Percentiles rank a stretch among this genome's conserved stretches.
phyloP scores from a whole-genome alignment of 1,140 invertebrate species.

The Zaprionus ornatus region DNA sequence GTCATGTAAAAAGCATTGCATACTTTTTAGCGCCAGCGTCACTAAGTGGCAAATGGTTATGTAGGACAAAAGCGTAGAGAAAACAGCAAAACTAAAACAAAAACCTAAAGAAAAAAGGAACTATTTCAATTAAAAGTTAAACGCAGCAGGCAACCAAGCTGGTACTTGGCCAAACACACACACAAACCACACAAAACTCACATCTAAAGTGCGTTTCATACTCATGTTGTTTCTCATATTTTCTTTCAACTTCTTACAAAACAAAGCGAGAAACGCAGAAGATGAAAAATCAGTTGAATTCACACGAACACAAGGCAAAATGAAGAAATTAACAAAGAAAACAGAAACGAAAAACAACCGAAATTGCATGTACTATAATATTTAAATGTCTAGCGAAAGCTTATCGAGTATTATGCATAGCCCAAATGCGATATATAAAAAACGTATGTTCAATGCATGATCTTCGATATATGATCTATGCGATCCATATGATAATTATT shows the following conservation, averaged over 20 bases:
- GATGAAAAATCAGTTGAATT: not conserved
- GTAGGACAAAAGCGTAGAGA: not conserved
- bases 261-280: slow-evolving; percentile 1
- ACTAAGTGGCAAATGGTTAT: slow-evolving; percentile 16
- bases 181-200: slow-evolving; percentile 9
- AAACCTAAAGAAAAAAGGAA: not conserved
- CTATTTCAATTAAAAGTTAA: slow-evolving; percentile 26
- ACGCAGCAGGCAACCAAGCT: slow-evolving; percentile 56
- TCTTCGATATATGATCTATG: not conserved
- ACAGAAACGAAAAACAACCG: slow-evolving; percentile 9
- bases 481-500: not conserved
- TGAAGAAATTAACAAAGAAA: not conserved
- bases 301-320: slow-evolving; percentile 9
- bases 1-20: slow-evolving; percentile 35
- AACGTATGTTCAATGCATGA: not conserved
- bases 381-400: slow-evolving; percentile 28
- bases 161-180: slow-evolving; percentile 59
- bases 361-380: slow-evolving; percentile 22
- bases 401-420: slow-evolving; percentile 1
- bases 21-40: slow-evolving; percentile 37
- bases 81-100: slow-evolving; percentile 5
- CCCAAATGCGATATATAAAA: not conserved
- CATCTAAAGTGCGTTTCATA: slow-evolving; percentile 6
- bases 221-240: slow-evolving; percentile 1
- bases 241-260: slow-evolving; percentile 9